Evolutionary conservation across 2,888 invertebrate genomes (phyloP), one percentile per base, ranked within the genome.

Genomic region (Euspilapteryx auroguttella): DNA sequence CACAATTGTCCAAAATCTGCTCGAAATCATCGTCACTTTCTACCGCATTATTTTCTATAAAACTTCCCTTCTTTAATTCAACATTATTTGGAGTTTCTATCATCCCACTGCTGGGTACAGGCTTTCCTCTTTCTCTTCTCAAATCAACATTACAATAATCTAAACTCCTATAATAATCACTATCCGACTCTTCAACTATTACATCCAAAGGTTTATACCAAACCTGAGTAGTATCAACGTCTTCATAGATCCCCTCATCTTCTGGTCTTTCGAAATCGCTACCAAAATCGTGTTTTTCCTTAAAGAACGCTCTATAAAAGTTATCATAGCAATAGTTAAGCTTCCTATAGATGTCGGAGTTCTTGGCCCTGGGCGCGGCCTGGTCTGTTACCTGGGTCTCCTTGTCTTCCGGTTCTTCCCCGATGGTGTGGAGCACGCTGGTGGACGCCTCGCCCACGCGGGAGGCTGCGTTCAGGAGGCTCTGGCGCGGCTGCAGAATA

Each of bases 401-500:
- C 41, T 87, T 85, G 55, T 86, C 88, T 37, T 85, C 84, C n/a
- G 89, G 89, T 34, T 94, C 94, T 47, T 94, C 94, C 10, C 92
- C 93, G 55, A 96, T 95, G 29, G 92, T 93, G 46, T 90, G 85
- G 29, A 99, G 82, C 0, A 98, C 93, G 45, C 90, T 88, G 26
- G 94, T 92, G 32, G 95, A 95, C 0, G 96, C 95, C 57, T 99
- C 98, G 7, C 99, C 99, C 25, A 99, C 94, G 35, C 92, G 83
- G 9, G 94, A 94, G 0, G 98, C 99, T 1, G 98, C 97, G 55
- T 92, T 93, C 28, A 99, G 81, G 17, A 98, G 80, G 54, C 85
- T 92, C 68, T 96, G 95, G 8, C 96, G 83, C 0, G 95, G 93
- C 85, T 87, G 75, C 8, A 8, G 17, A 3, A 25, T 24, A 25